Evolutionary conservation across 2,888 invertebrate species (phyloP).

Genomic region (Microctonus brassicae): DNA sequence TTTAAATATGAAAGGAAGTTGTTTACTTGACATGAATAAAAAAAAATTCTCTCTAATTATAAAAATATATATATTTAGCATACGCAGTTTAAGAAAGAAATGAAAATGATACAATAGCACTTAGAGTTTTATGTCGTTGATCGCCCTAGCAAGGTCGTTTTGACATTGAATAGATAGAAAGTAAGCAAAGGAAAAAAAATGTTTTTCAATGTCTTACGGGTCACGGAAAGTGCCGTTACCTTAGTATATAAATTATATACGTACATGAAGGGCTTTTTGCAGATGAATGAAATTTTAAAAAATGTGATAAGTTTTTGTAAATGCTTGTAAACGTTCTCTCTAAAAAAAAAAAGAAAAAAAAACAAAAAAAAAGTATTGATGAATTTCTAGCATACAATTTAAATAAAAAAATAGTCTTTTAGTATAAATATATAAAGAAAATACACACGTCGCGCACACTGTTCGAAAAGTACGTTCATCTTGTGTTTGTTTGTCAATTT

Average conservation of each 20-base stretch:
- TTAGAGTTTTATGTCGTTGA: conserved; percentile 28
- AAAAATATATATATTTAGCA: conserved; percentile 52
- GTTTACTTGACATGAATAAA: conserved; percentile 42
- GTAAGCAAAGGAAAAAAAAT: conserved; percentile 2
- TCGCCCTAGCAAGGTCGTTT: conserved; percentile 11
- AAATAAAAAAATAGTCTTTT: conserved; percentile 10
- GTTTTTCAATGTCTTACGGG: conserved; percentile 1
- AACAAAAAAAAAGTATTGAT: conserved; percentile 38
- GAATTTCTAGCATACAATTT: not conserved
- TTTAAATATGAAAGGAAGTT: not conserved
- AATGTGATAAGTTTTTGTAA: conserved; percentile 70
- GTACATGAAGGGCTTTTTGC: conserved; percentile 56
- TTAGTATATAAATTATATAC: conserved; percentile 42
- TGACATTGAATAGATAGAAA: conserved; percentile 21
- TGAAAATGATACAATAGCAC: conserved; percentile 12
- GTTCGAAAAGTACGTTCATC: conserved; percentile 34
- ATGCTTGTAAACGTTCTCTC: conserved; percentile 62
- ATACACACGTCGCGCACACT: conserved; percentile 20
- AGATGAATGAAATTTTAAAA: conserved; percentile 55
- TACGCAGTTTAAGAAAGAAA: conserved; percentile 30
- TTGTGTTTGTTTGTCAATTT: not conserved
- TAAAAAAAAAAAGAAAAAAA: not conserved
- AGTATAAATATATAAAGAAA: conserved; percentile 22
- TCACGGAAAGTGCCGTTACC: conserved; percentile 30
- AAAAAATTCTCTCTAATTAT: conserved; percentile 52